Evolutionary conservation across 2,888 invertebrate genomes (phyloP), one percentile per base, ranked within the genome.

Genomic region (Lottia gigantea): DNA sequence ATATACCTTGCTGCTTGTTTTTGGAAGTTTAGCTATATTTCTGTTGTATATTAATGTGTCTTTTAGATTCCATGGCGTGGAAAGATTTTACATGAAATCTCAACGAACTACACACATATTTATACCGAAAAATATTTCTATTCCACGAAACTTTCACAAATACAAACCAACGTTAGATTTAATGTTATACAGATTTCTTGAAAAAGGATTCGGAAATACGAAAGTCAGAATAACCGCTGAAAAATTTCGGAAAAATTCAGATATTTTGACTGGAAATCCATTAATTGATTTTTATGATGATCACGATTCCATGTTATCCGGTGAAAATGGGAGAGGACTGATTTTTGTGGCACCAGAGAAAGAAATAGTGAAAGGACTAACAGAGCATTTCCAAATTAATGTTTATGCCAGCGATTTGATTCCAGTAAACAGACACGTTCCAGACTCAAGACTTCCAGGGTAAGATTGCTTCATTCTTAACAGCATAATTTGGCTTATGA

Each of bases 381-480:
- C 73, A 64, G 46, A 70, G 49, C 74, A 73, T 11, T 79, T 77
- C 72, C 72, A 73, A 7, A 70, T 84, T 31, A 82, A 84, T 71
- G 78, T 82, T 14, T 72, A 72, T 15, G 71, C 79, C 19, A 83
- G 83, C 73, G 84, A 84, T 66, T 31, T 77, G 15, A 73, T 83
- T 25, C 80, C 84, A 4, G 61, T 84, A n/a, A 82, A 84, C 72
- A 77, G 84, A 68, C 73, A 74, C 45, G 77, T 84, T 19, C 82
- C 84, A 0, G 83, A 84, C 66, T 83, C 83, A 1, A 79, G 84
- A 72, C 83, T 82, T 25, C 12, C 49, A 16, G 80, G 82, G 83
- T 83, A 74, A 63, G 72, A 68, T 19, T 8, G 14, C 31, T 31
- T 55, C 8, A 55, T 55, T 55, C 15, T 55, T 11, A n/a, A n/a